These are phyloP conservation scores for Pandemis corylana DNA, from an alignment of 2,888 invertebrate genomes.

Conservation along the genomic window DNA sequence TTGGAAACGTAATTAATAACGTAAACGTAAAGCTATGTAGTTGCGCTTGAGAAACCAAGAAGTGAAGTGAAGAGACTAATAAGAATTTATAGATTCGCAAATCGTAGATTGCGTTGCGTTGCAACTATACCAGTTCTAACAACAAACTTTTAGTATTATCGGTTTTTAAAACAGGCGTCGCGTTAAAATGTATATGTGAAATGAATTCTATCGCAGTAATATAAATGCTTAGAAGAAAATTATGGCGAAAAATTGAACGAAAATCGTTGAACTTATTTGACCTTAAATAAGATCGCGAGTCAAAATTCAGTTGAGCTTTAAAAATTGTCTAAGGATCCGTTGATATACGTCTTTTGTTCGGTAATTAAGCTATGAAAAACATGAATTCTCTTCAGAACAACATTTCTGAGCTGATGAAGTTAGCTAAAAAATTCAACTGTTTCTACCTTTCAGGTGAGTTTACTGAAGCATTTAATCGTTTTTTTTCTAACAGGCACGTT, in stretches of 20 bases:
- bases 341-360: slow-evolving; percentile 9
- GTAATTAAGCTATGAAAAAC: slow-evolving; percentile 74
- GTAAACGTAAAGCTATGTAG: slow-evolving; percentile 32
- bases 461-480: background rate
- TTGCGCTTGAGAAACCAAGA: slow-evolving; percentile 35
- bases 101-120: slow-evolving; percentile 15
- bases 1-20: slow-evolving; percentile 20
- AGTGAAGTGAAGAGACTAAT: slow-evolving; percentile 15
- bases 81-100: slow-evolving; percentile 6
- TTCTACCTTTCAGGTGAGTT: slow-evolving; percentile 92
- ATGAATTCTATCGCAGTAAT: slow-evolving; percentile 15
- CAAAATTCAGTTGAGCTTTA: background rate
- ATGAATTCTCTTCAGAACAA: slow-evolving; percentile 79
- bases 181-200: slow-evolving; percentile 14
- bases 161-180: background rate
- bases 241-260: slow-evolving; percentile 30
- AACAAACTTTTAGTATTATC: background rate
- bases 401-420: slow-evolving; percentile 87
- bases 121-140: background rate
- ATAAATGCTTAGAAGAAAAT: slow-evolving; percentile 20
- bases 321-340: background rate
- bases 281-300: slow-evolving; percentile 7
- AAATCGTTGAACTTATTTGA: slow-evolving; percentile 15
- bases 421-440: slow-evolving; percentile 95
- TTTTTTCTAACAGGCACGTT: background rate